These are phyloP conservation scores for Nycticebus coucang DNA, from an alignment of 2,113 vertebrate species.

Conservation along the genomic window DNA sequence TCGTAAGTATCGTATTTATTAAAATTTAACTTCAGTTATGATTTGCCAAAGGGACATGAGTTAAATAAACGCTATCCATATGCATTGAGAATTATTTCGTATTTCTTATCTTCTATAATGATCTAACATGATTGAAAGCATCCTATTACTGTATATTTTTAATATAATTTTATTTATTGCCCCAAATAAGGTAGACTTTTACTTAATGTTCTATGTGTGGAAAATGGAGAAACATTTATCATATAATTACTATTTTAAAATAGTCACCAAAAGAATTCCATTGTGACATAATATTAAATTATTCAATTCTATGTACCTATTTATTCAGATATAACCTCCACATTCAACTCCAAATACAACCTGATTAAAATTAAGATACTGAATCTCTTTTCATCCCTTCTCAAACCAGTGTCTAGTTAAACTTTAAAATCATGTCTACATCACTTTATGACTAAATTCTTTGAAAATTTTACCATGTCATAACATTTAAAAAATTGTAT, in stretches of 20 bases:
- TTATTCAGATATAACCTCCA: not conserved
- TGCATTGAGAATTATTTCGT: not conserved
- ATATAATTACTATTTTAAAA: not conserved
- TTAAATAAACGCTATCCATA: not conserved
- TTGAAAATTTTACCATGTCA: not conserved
- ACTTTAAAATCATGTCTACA: not conserved
- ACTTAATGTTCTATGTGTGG: not conserved
- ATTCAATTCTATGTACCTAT: not conserved
- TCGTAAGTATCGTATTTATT: not conserved
- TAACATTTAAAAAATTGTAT: not conserved
- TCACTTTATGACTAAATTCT: not conserved
- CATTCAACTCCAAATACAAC: not conserved
- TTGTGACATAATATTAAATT: not conserved
- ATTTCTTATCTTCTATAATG: not conserved
- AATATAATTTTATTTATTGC: not conserved
- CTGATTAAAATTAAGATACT: not conserved
- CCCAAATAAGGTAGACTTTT: not conserved
- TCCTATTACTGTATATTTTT: not conserved
- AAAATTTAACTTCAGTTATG: not conserved
- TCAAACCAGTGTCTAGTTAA: not conserved
- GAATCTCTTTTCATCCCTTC: not conserved
- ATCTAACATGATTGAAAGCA: not conserved
- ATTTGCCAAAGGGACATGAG: not conserved
- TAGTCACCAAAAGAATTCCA: not conserved
- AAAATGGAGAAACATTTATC: not conserved